A percentile compares a stretch with the other conserved stretches of the same genome.
Evolutionary conservation across 2,113 vertebrate genomes (phyloP).

Genomic region (Phoxinus phoxinus): DNA sequence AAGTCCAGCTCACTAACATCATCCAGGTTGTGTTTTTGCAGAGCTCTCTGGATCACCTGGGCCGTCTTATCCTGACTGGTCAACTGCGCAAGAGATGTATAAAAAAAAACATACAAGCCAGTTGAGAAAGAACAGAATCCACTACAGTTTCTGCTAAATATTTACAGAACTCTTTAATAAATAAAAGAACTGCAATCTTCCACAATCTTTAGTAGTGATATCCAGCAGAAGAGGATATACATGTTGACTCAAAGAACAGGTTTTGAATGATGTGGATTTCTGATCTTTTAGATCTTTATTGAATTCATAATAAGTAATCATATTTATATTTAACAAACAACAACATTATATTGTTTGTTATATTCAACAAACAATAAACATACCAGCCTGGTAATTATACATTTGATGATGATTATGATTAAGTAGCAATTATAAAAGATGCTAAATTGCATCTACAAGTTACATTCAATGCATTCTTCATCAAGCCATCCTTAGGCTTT

Average conservation of each 20-base stretch:
- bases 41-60: conserved; percentile 81
- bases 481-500: neutral
- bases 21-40: conserved; percentile 87
- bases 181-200: neutral
- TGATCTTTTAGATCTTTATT: neutral
- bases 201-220: neutral
- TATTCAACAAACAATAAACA: too few relatives aligned
- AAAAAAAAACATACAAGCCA: neutral
- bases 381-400: neutral
- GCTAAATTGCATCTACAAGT: neutral
- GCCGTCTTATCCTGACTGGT: conserved; percentile 89
- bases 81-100: conserved; percentile 70
- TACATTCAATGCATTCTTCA: neutral
- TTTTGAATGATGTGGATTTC: neutral
- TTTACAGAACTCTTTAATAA: neutral
- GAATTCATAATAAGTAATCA: neutral
- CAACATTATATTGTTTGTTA: neutral
- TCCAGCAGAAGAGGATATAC: neutral
- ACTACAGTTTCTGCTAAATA: neutral
- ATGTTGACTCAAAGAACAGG: neutral
- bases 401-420: neutral
- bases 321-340: conserved; percentile 3
- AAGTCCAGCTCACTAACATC: conserved; percentile 70
- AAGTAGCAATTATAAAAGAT: neutral
- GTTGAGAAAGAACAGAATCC: neutral